Evolutionary conservation across 1,140 invertebrate genomes (phyloP), one percentile per base, ranked within the genome.

Genomic region (Dreissena rostriformis): DNA sequence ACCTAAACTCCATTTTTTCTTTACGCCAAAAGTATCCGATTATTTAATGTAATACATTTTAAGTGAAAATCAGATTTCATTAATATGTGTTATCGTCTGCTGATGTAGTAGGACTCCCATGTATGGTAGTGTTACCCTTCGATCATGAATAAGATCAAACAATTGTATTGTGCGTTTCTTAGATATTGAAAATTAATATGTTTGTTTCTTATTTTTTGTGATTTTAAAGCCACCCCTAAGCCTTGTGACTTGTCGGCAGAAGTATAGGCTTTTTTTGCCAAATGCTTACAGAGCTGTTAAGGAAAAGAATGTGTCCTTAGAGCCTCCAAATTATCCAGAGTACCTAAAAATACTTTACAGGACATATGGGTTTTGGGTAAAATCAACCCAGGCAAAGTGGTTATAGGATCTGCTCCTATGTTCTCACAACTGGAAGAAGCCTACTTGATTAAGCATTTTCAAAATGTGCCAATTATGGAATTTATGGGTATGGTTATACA

Each of bases 401-500:
- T 49, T 22, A 22, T 78, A 17, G 24, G 55, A 19, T 7, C 55
- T 19, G 24, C 19, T 14, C 15, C 74, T 14, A 24, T 65, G 8
- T 39, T 65, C 65, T 57, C n/a, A n/a, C 19, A 76, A 26, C n/a
- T 55, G 29, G 74, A 76, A 29, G 74, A 76, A 5, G 55, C 74
- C 22, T 1, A 67, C 19, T 10, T 67, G 10, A 29, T 66, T 24
- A 24, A 67, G 4, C 76, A 68, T 19, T 19, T 78, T 19, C 49
- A 53, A 28, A 19, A 26, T 14, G 57, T 57, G 51, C 26, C 51
- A 71, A 24, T 1, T 61, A n/a, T n/a, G n/a, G n/a, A n/a, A n/a
- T n/a, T n/a, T n/a, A n/a, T n/a, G 67, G 67, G 14, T 39, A 81
- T 22, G 78, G 28, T 6, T 81, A 81, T 52, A 61, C 49, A 17